Conservation (phyloP, 2,888 invertebrate species). For the Deroplatys truncata region DNA sequence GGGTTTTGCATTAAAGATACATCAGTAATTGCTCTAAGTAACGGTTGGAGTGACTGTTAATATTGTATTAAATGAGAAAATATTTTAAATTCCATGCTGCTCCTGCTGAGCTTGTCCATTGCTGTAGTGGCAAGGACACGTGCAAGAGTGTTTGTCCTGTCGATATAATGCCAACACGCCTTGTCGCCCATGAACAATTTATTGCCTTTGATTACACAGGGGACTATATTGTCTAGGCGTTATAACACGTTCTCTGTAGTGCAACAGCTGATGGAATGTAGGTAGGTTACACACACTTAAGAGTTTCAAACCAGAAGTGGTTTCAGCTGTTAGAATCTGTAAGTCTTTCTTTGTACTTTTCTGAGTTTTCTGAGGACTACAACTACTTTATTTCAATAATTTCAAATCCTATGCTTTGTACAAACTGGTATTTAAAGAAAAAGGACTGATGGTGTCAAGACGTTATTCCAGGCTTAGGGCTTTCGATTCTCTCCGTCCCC, state of each 20-base stretch:
- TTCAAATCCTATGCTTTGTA: too few species aligned
- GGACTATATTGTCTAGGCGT: neutral
- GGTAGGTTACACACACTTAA: neutral
- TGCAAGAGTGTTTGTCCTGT: neutral
- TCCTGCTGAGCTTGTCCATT: neutral
- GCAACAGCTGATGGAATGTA: neutral
- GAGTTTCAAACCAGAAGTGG: too few species aligned
- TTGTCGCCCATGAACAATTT: neutral
- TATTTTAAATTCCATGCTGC: neutral
- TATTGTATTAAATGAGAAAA: neutral
- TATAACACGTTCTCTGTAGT: neutral
- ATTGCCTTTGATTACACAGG: neutral
- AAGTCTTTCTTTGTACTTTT: too few species aligned
- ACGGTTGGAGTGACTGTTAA: neutral
- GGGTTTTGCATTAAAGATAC: neutral
- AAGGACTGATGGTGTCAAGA: too few species aligned
- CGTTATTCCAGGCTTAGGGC: too few species aligned
- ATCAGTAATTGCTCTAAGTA: neutral
- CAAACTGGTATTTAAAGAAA: too few species aligned
- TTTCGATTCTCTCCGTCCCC: too few species aligned
- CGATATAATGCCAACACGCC: neutral
- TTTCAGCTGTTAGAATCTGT: too few species aligned
- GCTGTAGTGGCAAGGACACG: neutral
- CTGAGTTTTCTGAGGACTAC: too few species aligned
- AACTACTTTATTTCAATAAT: too few species aligned